Evolutionary conservation across 2,888 invertebrate genomes (phyloP).

Genomic region (Conops quadrifasciatus): DNA sequence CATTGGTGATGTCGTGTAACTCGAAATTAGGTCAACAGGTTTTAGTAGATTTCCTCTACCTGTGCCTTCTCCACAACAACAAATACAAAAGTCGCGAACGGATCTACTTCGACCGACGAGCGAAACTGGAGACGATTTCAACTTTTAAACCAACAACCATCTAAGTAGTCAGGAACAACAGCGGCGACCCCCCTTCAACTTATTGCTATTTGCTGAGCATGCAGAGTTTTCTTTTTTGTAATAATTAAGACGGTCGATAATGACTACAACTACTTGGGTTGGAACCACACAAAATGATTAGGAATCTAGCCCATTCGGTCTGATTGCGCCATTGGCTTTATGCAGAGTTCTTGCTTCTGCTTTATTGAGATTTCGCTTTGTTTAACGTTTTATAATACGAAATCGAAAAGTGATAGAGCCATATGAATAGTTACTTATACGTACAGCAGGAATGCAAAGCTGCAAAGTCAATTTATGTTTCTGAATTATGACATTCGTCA

Average conservation of each 20-base stretch:
- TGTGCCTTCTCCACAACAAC: constrained; percentile 27
- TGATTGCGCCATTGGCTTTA: constrained; percentile 3
- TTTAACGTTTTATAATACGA: background rate
- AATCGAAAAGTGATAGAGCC: no score
- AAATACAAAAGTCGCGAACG: background rate
- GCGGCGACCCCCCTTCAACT: background rate
- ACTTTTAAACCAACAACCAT: constrained; percentile 11
- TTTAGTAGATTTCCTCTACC: constrained; percentile 57
- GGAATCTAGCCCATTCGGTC: constrained; percentile 5
- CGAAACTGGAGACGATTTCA: constrained; percentile 18
- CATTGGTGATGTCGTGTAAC: constrained; percentile 43
- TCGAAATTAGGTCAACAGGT: constrained; percentile 66
- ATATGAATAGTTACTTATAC: no score
- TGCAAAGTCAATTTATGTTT: no score
- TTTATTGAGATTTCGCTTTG: constrained; percentile 20
- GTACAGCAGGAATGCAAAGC: no score
- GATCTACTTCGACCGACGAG: constrained; percentile 4
- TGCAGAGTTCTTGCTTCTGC: constrained; percentile 11
- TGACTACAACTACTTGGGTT: constrained; percentile 2
- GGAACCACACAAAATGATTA: background rate
- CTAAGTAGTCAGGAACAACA: constrained; percentile 16
- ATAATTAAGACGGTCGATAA: constrained; percentile 21
- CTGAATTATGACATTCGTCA: no score
- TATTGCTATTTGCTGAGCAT: background rate
- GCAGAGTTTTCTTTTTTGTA: constrained; percentile 8